Base-by-base conservation (phyloP, 2,888 invertebrate genomes). In the Diarsia dahlii region DNA sequence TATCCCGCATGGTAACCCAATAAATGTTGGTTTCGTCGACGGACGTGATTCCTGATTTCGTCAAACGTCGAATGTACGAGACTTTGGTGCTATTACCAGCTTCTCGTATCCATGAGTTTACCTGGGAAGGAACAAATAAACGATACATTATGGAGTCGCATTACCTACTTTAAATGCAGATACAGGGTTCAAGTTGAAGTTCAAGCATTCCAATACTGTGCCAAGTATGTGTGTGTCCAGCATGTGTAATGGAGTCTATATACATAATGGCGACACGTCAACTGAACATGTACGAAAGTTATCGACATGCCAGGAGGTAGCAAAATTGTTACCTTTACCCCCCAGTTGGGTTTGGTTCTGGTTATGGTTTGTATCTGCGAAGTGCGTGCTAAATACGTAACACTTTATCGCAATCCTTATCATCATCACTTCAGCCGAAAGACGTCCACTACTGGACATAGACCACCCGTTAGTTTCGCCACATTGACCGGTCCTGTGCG, bases 1-100 rank as follows among this genome's bases (percentile, higher is more conserved):
- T 95, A 28, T 94, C 91, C 78, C 97, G 97, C 88, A 98, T 97
- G 13, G 97, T 97, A 3, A 95, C 87, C 98, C 98, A 98, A 93
- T 97, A 98, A 0, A 96, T 95, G 91, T 98, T 98, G 1, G 94
- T 93, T 2, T 97, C 93, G 82, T 97, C 97, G 0, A 97, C 92
- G 52, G 96, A 93, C 0, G 98, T 98, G 23, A 95, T 87, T 9
- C 73, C 65, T 0, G 95, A 92, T 1, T 88, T 80, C 3, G 91
- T 91, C 0, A 91, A 89, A 15, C 89, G 92, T n/a, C 94, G 89
- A 20, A 93, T 82, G 60, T 87, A 95, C 3, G 88, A 87, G n/a
- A 94, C 20, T 18, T 88, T 86, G 0, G 92, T 93, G 4, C 81
- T 89, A 66, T 91, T 89, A 0, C 94, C 94, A 15, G 92, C 84